Conservation (phyloP, 2,797 vertebrate species). For the Coendou prehensilis region DNA sequence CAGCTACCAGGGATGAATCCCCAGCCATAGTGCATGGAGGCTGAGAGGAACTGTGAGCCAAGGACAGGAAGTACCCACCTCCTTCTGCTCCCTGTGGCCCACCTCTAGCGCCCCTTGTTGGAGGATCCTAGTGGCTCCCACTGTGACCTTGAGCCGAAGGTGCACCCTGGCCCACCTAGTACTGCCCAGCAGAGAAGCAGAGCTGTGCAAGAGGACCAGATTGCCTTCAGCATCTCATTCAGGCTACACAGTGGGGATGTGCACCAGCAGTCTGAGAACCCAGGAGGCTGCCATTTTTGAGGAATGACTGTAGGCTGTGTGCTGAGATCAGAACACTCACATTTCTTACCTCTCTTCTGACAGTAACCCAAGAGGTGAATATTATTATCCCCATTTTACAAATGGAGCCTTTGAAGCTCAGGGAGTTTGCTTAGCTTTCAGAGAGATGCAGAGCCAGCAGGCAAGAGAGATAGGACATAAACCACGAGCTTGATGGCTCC, state of each 20-base stretch:
- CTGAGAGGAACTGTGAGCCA: background rate
- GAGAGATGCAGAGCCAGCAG: background rate
- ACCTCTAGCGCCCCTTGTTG: background rate
- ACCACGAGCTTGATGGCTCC: background rate
- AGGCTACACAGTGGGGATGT: background rate
- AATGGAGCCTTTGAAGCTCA: background rate
- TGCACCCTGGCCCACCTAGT: background rate
- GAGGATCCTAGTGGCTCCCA: no score
- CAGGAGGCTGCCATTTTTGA: background rate
- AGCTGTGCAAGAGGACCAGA: background rate
- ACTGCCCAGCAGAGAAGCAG: background rate
- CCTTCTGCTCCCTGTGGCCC: background rate
- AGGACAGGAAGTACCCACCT: accelerated
- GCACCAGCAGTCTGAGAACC: accelerated
- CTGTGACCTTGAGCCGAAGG: accelerated
- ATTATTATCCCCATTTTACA: background rate
- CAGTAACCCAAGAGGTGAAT: background rate
- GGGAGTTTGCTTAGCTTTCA: background rate
- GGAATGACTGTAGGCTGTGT: background rate
- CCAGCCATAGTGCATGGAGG: background rate
- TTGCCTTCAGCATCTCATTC: background rate
- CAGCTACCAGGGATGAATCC: accelerated
- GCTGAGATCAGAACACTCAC: background rate
- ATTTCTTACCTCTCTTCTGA: background rate
- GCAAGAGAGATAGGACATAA: background rate